Evolutionary conservation across 2,113 vertebrate genomes (phyloP), one percentile per base, ranked within the genome.

Genomic region (Castor canadensis): DNA sequence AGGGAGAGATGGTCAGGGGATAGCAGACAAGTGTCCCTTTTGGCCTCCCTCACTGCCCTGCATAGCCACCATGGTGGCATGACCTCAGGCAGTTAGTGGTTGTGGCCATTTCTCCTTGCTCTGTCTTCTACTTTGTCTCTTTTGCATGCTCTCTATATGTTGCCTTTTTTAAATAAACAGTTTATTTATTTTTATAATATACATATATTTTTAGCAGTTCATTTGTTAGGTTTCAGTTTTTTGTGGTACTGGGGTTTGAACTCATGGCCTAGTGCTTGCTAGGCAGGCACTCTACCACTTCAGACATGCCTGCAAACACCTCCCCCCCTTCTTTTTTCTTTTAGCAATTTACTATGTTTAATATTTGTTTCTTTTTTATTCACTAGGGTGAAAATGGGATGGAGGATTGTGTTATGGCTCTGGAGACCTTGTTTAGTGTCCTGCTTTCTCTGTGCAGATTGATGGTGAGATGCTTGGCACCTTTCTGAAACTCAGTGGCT

Each of bases 361-460:
- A 1, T 87, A 2, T 72, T 56, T 73, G 3, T 66, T 60, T 80
- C 12, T 45, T 92, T 96, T 97, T 52, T 71, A 72, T 90, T 81
- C 15, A 88, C 85, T 73, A 99, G 99, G 99, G 99, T 0, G 99
- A 99, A 98, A 99, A 98, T 76, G 99, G 99, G 28, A 98, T 97
- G 28, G 99, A 99, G 69, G 99, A 99, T 98, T 99, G 99, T 94
- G 93, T 99, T 96, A 98, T 98, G 98, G 99, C 99, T 94, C 98
- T 99, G 98, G 99, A 99, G 98, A 99, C 99, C 80, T 98, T 99
- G 98, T 99, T 99, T 91, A 99, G 99, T 75, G 99, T 99, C 93
- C 98, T 99, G 38, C 99, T 99, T 97, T 99, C 99, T 97, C n/a
- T n/a, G n/a, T n/a, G n/a, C n/a, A n/a, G n/a, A n/a, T n/a, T n/a